Evolutionary conservation across 2,797 vertebrate species (phyloP).

Genomic region (Notoglanidium macrostoma): DNA sequence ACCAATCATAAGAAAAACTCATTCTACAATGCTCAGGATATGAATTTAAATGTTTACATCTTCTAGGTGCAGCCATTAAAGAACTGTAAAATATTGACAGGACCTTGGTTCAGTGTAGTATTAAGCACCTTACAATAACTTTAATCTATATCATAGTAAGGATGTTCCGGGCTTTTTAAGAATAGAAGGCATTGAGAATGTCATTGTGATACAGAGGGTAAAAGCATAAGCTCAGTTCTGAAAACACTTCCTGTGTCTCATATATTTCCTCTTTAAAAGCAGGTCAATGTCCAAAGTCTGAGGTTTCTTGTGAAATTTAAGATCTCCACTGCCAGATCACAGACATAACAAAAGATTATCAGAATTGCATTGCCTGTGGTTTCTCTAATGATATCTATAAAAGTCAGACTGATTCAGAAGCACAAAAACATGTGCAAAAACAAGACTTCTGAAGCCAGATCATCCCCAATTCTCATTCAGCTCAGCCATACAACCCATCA

Average conservation of each 20-base stretch:
- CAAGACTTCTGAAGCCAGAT: constrained; percentile 27
- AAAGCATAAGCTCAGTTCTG: not conserved
- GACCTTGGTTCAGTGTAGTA: not conserved
- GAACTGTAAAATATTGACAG: not conserved
- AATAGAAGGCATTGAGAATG: not conserved
- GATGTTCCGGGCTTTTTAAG: not conserved
- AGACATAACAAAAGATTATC: not conserved
- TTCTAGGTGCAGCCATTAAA: not conserved
- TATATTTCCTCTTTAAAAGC: constrained; percentile 39
- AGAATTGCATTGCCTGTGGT: not conserved
- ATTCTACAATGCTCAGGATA: not conserved
- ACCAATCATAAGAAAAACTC: not conserved
- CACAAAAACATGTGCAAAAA: not conserved
- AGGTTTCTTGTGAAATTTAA: constrained; percentile 4
- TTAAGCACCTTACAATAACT: not conserved
- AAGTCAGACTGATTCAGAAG: not conserved
- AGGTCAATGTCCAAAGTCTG: constrained; percentile 29
- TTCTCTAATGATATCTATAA: not conserved
- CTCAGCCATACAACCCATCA: constrained; percentile 27
- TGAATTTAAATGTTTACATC: not conserved
- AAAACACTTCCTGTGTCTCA: constrained; percentile 42
- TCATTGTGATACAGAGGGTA: not conserved
- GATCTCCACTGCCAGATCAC: not conserved
- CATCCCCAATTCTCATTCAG: constrained; percentile 39
- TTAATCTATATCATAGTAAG: not conserved